Percentiles rank a stretch among this genome's conserved stretches.
Conservation (phyloP, 1,140 invertebrate genomes). For the Anadara kagoshimensis region DNA sequence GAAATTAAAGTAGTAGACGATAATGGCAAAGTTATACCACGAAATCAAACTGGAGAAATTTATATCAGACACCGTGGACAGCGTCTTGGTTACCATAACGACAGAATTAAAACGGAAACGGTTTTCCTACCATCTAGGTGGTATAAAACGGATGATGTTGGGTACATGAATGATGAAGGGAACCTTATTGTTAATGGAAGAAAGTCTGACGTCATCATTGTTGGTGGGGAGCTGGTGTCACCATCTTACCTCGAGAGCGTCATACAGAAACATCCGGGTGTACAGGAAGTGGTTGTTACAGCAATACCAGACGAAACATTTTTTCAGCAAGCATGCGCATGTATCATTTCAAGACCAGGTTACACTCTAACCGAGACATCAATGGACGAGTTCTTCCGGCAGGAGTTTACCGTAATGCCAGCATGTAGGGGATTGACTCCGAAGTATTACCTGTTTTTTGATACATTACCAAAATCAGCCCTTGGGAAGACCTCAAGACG, state of each 20-base stretch:
- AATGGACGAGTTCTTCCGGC: too few relatives aligned
- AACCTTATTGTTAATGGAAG: not conserved
- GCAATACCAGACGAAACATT: not conserved
- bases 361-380: too few relatives aligned
- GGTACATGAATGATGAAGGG: not conserved
- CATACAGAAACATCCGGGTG: not conserved
- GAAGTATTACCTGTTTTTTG: too few relatives aligned
- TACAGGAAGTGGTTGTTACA: not conserved
- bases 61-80: slow-evolving; percentile 4
- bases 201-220: slow-evolving; percentile 3
- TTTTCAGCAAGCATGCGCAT: not conserved
- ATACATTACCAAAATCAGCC: too few relatives aligned
- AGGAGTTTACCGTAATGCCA: too few relatives aligned
- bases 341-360: not conserved
- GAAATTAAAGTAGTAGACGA: slow-evolving; percentile 41
- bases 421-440: too few relatives aligned
- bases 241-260: not conserved
- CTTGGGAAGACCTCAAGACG: too few relatives aligned
- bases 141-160: not conserved
- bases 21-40: slow-evolving; percentile 9
- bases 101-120: not conserved
- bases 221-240: not conserved
- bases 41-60: slow-evolving; percentile 26
- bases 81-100: slow-evolving; percentile 9
- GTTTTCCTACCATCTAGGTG: not conserved